phyloP scores from a whole-genome alignment of 2,797 vertebrate species.

The Sebastiscus tertius region DNA sequence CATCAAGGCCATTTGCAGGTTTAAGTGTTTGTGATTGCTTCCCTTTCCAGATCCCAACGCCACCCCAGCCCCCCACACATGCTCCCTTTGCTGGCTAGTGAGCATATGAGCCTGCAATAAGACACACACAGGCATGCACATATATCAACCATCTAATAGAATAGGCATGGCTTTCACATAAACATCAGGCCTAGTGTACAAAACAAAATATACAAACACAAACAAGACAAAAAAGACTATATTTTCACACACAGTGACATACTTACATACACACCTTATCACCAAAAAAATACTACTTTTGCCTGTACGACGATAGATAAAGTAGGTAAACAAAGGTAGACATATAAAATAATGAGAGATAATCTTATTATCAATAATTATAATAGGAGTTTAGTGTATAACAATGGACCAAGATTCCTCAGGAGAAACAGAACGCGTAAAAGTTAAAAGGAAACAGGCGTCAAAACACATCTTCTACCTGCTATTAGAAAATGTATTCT shows the following conservation, averaged over 20 bases:
- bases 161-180: slow-evolving; percentile 20
- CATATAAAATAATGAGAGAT: not conserved
- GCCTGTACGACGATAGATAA: not conserved
- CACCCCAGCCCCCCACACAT: slow-evolving; percentile 30
- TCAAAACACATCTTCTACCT: not conserved
- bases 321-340: not conserved
- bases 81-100: slow-evolving; percentile 24
- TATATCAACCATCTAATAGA: slow-evolving; percentile 25
- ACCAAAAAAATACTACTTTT: not conserved
- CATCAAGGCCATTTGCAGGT: slow-evolving; percentile 82
- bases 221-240: not conserved
- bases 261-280: not conserved
- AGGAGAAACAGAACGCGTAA: not conserved
- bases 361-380: not conserved
- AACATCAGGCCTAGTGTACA: slow-evolving; percentile 11
- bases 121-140: slow-evolving; percentile 29
- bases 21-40: slow-evolving; percentile 84
- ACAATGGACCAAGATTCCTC: not conserved
- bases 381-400: not conserved
- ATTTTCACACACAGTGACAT: not conserved
- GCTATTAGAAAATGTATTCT: slow-evolving; percentile 42
- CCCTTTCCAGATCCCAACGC: slow-evolving; percentile 55
- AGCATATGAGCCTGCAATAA: slow-evolving; percentile 56
- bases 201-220: not conserved
- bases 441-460: not conserved